Percentiles rank a stretch among this genome's conserved stretches.
These are phyloP conservation scores for Mellivora capensis DNA, from an alignment of 2,113 vertebrate genomes.

Conservation along the genomic window DNA sequence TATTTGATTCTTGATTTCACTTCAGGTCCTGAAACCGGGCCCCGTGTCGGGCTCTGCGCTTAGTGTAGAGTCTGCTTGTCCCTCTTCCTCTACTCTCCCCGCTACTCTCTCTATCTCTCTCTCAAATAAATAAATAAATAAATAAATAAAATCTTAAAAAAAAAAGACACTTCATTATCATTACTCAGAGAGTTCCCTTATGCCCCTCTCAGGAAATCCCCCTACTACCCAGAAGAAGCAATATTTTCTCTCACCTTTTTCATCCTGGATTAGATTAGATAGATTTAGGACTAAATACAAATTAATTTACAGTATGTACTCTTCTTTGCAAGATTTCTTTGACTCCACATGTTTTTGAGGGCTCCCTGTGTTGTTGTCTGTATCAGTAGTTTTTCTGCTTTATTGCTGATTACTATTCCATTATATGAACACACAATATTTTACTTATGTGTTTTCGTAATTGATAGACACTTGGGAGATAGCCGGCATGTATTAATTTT, in stretches of 20 bases:
- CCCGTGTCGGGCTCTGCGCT: rapidly evolving
- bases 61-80: not conserved
- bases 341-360: not conserved
- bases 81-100: not conserved
- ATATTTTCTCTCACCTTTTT: not conserved
- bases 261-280: not conserved
- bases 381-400: not conserved
- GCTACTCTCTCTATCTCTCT: not conserved
- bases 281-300: not conserved
- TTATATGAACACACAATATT: not conserved
- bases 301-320: not conserved
- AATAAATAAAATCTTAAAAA: not conserved
- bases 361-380: not conserved
- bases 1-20: not conserved
- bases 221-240: not conserved
- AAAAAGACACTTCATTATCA: not conserved
- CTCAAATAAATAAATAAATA: no score
- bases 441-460: not conserved
- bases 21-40: not conserved
- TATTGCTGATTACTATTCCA: not conserved
- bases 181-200: not conserved
- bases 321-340: not conserved
- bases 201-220: not conserved
- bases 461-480: not conserved
- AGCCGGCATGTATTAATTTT: not conserved